Evolutionary conservation across 2,888 invertebrate genomes (phyloP).

Genomic region (Ditylenchus weischeri): DNA sequence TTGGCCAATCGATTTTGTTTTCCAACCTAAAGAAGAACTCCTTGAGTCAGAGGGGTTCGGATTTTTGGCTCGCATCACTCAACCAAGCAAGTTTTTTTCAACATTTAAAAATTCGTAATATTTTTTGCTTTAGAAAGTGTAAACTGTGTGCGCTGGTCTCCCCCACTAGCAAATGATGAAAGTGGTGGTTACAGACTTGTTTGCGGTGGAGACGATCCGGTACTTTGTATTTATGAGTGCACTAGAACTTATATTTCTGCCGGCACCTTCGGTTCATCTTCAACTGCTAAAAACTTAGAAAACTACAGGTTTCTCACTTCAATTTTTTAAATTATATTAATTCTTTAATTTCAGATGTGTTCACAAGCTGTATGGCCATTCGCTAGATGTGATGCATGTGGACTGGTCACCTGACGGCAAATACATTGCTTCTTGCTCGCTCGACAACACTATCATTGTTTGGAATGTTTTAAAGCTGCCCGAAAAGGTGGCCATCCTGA

Average conservation of each 20-base stretch:
- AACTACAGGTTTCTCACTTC: constrained; percentile 60
- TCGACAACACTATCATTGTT: constrained; percentile 93
- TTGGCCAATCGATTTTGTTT: constrained; percentile 41
- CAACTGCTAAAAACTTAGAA: constrained; percentile 15
- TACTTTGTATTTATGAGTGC: constrained; percentile 27
- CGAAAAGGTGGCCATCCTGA: constrained; percentile 71
- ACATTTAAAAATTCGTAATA: background rate
- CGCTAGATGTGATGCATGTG: constrained; percentile 80
- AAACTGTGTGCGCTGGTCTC: constrained; percentile 51
- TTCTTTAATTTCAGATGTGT: constrained; percentile 16
- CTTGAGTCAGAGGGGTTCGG: constrained; percentile 18
- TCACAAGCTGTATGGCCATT: constrained; percentile 30
- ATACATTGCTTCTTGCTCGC: constrained; percentile 91
- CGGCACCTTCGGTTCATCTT: constrained; percentile 12
- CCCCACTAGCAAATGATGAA: constrained; percentile 8
- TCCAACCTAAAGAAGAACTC: constrained; percentile 21
- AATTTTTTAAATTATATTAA: constrained; percentile 70
- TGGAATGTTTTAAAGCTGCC: constrained; percentile 91
- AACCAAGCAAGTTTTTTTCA: constrained; percentile 17
- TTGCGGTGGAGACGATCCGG: constrained; percentile 31
- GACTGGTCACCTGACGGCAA: constrained; percentile 93
- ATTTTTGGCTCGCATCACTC: constrained; percentile 21
- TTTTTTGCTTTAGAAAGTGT: constrained; percentile 37
- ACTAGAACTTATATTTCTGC: constrained; percentile 16
- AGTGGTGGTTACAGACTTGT: constrained; percentile 23